Percentiles rank a stretch among this genome's conserved stretches.
These are phyloP conservation scores for Zoanthus gigantus DNA, from an alignment of 92 coral and sea anemone genomes.

Conservation along the genomic window DNA sequence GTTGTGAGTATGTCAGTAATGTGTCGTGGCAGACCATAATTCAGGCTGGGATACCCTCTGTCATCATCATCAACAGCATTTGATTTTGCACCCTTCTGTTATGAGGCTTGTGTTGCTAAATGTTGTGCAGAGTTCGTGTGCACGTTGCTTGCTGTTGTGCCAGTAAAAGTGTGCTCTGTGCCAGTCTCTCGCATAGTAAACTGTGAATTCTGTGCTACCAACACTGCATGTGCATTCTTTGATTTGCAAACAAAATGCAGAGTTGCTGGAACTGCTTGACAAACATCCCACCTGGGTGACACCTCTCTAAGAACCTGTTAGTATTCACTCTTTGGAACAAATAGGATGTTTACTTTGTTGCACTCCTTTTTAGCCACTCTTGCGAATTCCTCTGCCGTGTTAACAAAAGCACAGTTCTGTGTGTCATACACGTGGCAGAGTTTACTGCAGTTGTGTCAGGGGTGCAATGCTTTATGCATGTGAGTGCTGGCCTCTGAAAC, in stretches of 20 bases:
- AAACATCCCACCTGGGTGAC: slow-evolving; percentile 22
- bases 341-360: slow-evolving; percentile 12
- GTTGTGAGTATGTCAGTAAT: slow-evolving; percentile 16
- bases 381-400: not conserved
- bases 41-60: slow-evolving; percentile 33
- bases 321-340: slow-evolving; percentile 23
- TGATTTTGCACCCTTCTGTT: slow-evolving; percentile 25
- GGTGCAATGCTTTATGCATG: too few species aligned
- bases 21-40: slow-evolving; percentile 27
- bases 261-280: slow-evolving; percentile 20
- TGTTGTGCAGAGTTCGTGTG: slow-evolving; percentile 21
- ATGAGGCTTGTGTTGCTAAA: slow-evolving; percentile 29
- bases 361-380: slow-evolving; percentile 6
- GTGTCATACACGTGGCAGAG: too few species aligned
- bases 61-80: slow-evolving; percentile 14
- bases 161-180: slow-evolving; percentile 29
- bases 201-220: slow-evolving; percentile 36
- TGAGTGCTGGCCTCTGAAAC: too few species aligned
- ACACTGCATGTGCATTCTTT: not conserved
- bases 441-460: too few species aligned
- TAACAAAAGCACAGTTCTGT: slow-evolving; percentile 1
- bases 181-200: slow-evolving; percentile 23
- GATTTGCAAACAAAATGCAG: slow-evolving; percentile 17
- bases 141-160: slow-evolving; percentile 24
- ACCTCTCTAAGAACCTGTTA: not conserved